Base-by-base conservation (phyloP, 2,113 vertebrate genomes). In the Actenoides hombroni region DNA sequence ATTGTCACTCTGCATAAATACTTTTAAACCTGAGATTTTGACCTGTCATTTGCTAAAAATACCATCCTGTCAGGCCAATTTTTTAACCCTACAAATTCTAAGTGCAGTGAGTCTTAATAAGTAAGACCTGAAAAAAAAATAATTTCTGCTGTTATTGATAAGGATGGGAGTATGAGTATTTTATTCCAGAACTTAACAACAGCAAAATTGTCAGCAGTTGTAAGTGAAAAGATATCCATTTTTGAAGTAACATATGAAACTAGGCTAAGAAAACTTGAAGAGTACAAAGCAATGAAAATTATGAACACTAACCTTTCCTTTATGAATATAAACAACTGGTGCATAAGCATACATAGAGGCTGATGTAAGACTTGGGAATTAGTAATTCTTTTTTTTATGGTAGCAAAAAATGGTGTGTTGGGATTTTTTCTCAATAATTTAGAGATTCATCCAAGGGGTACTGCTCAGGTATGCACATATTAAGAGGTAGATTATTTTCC, bases 31-130 rank as follows among this genome's bases (percentile, higher is more conserved):
- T 79, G 94, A 90, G 73, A 68, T n/a, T 96, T 88, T 94, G 90
- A 92, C 70, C 10, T 97, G 83, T 92, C 95, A 93, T 97, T 97
- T 61, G 9, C 97, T 96, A 97, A 82, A 97, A 98, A 96, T 87
- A 90, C 82, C 25, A 92, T 31, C 40, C 46, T 95, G 63, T 95
- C 81, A 95, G 70, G 82, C 49, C 73, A 96, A 64, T 91, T 40
- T 92, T 96, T 84, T 91, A 87, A 16, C 35, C 37, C 44, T 92
- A 89, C 42, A 93, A 91, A 92, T 93, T 95, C 70, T 76, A 97
- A 92, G 68, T 85, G 71, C 81, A 46, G 40, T 94, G 88, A 95
- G 91, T 98, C 96, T 97, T 94, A 95, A 94, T 77, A 93, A 42
- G 21, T 40, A 87, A 57, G 94, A 86, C 56, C 18, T 11, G 65